Conservation (phyloP, 2,113 vertebrate species). For the Collichthys lucidus region DNA sequence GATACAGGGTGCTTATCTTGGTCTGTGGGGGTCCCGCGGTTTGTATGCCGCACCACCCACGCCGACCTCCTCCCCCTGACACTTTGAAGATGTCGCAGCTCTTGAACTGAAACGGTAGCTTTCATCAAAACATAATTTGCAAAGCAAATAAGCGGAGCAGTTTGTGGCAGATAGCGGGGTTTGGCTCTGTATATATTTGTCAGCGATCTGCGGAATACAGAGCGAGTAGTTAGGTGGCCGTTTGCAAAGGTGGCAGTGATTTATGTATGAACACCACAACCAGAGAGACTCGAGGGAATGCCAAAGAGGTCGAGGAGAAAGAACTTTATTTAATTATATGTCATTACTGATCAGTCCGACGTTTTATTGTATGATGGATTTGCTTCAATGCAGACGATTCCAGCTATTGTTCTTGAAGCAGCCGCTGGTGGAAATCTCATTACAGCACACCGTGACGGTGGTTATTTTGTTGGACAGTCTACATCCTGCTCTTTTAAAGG, state of each 20-base stretch:
- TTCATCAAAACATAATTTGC: not conserved
- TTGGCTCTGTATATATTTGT: no score
- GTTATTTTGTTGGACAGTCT: constrained; percentile 4
- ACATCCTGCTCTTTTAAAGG: constrained; percentile 1
- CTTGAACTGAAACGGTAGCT: not conserved
- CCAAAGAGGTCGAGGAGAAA: not conserved
- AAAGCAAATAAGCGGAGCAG: not conserved
- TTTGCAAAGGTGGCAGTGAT: constrained; percentile 29
- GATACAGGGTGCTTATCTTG: not conserved
- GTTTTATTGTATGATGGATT: not conserved
- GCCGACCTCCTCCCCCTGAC: constrained; percentile 2
- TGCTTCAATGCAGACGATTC: not conserved
- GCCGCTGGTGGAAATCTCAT: not conserved
- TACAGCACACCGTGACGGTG: not conserved
- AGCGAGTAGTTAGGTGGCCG: not conserved
- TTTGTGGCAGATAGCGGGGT: no score
- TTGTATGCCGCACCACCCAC: not conserved
- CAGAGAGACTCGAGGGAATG: not conserved
- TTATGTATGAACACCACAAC: not conserved
- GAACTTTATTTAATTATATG: not conserved
- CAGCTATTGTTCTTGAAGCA: not conserved
- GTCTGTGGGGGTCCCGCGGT: not conserved
- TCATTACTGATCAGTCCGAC: not conserved
- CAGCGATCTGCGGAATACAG: not conserved
- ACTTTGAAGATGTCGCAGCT: not conserved